Percentiles rank a stretch among this genome's conserved stretches.
Evolutionary conservation across 2,797 vertebrate species (phyloP).

Genomic region (Pantherophis alleghaniensis): DNA sequence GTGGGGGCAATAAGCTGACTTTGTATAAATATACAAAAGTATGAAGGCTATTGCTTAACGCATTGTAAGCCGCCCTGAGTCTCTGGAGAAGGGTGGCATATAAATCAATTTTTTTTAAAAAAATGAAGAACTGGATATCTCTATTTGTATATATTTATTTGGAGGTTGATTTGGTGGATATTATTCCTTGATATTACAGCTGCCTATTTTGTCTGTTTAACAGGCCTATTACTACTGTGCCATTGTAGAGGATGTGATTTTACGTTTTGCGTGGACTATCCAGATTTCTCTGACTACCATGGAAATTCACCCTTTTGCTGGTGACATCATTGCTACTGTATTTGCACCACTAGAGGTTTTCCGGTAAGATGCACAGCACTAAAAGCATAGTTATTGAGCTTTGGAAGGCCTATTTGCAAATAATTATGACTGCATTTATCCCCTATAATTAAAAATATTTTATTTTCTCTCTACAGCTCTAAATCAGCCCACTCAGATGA

Average conservation of each 20-base stretch:
- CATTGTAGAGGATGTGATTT: conserved; percentile 92
- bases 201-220: conserved; percentile 33
- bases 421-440: background rate
- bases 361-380: conserved; percentile 75
- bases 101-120: no score
- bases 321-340: conserved; percentile 87
- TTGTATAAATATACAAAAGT: no score
- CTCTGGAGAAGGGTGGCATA: no score
- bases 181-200: background rate
- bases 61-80: no score
- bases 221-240: conserved; percentile 98
- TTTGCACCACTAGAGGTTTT: conserved; percentile 96
- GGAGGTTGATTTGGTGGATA: background rate
- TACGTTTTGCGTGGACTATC: conserved; percentile 94
- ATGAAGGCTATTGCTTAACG: no score
- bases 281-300: conserved; percentile 82
- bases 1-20: no score
- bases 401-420: background rate
- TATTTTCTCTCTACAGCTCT: background rate
- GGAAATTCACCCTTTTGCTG: conserved; percentile 61
- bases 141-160: background rate
- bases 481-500: background rate
- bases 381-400: background rate
- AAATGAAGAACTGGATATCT: background rate
- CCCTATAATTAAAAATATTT: background rate